Evolutionary conservation across 2,797 vertebrate genomes (phyloP).

Genomic region (Anguilla anguilla): DNA sequence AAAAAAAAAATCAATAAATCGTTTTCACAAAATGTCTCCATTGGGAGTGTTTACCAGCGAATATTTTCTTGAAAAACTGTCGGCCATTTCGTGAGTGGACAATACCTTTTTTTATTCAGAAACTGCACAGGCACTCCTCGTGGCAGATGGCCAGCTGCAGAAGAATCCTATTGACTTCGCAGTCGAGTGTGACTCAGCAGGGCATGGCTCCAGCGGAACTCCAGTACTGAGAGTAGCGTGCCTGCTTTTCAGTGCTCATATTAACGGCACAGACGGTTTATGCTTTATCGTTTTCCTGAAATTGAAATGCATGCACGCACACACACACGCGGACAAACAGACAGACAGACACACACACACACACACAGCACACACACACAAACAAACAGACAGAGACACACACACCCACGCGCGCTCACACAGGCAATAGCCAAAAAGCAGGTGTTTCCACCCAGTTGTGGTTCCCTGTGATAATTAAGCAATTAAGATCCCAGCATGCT

Average conservation of each 20-base stretch:
- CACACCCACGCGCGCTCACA: neutral
- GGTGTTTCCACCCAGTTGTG: neutral
- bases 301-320: neutral
- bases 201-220: neutral
- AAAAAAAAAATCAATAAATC: neutral
- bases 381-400: no score
- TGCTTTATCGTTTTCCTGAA: neutral
- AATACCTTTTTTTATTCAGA: neutral
- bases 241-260: neutral
- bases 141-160: neutral
- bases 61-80: neutral
- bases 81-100: neutral
- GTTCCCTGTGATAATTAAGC: neutral
- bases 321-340: neutral
- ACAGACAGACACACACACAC: neutral
- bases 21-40: neutral
- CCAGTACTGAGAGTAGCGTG: neutral
- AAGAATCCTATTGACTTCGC: neutral
- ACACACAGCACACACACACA: neutral
- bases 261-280: neutral
- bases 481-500: neutral
- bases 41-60: neutral
- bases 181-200: neutral
- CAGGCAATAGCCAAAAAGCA: neutral
- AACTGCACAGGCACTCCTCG: neutral